phyloP scores from a whole-genome alignment of 2,113 vertebrate genomes.

The Scomber scombrus region DNA sequence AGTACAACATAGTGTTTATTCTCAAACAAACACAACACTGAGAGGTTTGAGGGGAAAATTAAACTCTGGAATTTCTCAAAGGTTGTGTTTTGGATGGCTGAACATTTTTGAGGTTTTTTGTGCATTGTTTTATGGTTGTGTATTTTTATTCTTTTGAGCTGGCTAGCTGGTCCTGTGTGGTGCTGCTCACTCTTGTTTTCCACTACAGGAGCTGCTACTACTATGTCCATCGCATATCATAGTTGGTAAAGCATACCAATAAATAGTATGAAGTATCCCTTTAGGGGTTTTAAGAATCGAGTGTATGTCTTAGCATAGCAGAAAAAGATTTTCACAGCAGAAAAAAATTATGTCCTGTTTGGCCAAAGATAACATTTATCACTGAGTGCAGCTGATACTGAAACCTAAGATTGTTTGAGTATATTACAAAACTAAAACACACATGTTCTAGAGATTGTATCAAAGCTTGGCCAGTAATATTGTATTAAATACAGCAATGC shows the following conservation, averaged over 20 bases:
- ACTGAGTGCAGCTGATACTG: slow-evolving; percentile 14
- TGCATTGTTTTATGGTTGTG: too few species aligned
- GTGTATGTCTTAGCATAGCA: slow-evolving; percentile 3
- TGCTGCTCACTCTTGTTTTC: slow-evolving; percentile 19
- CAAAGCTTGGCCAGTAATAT: not conserved
- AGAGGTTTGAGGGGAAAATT: not conserved
- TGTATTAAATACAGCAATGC: not conserved
- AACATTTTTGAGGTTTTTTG: too few species aligned
- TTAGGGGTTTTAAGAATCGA: slow-evolving; percentile 22
- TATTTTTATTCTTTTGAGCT: not conserved
- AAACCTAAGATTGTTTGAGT: slow-evolving; percentile 13
- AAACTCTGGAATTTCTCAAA: not conserved
- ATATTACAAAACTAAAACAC: not conserved
- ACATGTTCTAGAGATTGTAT: not conserved
- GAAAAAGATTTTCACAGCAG: slow-evolving; percentile 16
- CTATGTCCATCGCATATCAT: slow-evolving; percentile 9
- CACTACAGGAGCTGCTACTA: slow-evolving; percentile 7
- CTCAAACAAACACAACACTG: not conserved
- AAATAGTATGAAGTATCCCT: not conserved
- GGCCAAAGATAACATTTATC: slow-evolving; percentile 41
- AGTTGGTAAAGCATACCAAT: slow-evolving; percentile 11
- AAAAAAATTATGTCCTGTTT: not conserved
- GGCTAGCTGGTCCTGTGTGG: not conserved
- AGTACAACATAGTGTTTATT: not conserved
- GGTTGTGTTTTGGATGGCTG: not conserved